Evolutionary conservation across 2,113 vertebrate genomes (phyloP).

Genomic region (Puntigrus tetrazona): DNA sequence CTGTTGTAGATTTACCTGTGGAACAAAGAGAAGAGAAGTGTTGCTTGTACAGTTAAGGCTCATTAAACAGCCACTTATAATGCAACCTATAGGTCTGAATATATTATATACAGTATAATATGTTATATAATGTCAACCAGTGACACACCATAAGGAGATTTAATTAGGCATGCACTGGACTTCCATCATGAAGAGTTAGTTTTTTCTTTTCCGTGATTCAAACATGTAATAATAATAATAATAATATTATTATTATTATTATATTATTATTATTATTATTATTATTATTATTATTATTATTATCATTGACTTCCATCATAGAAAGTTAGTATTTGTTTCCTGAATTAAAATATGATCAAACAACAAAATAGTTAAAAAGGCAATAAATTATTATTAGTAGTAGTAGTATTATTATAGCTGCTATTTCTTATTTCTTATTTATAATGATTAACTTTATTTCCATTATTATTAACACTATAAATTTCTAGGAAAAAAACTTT

Average conservation of each 20-base stretch:
- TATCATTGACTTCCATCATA: too few relatives aligned
- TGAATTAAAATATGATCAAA: too few relatives aligned
- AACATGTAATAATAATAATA: background rate
- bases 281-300: background rate
- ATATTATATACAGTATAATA: background rate
- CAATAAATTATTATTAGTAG: background rate
- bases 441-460: background rate
- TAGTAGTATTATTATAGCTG: background rate
- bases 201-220: background rate
- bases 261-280: background rate
- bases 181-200: background rate
- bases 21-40: conserved; percentile 33
- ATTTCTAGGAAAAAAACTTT: background rate
- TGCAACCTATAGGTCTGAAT: conserved; percentile 11
- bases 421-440: background rate
- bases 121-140: conserved; percentile 28
- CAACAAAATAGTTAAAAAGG: background rate
- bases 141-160: background rate
- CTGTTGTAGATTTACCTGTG: conserved; percentile 29
- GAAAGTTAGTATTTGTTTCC: too few relatives aligned
- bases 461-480: background rate
- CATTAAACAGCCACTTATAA: conserved; percentile 1
- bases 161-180: background rate
- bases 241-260: background rate
- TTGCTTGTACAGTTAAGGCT: background rate